Evolutionary conservation across 2,113 vertebrate species (phyloP).

Genomic region (Paradoxurus hermaphroditus): DNA sequence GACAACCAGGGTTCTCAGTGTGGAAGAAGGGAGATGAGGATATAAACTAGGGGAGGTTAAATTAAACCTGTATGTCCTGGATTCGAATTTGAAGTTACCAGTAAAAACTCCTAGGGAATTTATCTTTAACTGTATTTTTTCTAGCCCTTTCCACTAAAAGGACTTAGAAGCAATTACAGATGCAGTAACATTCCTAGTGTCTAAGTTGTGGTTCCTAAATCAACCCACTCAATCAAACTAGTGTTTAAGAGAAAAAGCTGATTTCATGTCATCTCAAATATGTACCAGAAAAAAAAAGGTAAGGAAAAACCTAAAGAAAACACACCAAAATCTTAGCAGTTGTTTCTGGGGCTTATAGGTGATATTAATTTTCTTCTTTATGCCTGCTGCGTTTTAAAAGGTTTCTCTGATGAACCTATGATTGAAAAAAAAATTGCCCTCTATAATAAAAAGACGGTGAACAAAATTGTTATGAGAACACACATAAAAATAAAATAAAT

Average conservation of each 20-base stretch:
- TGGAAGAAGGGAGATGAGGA: not conserved
- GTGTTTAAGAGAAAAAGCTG: not conserved
- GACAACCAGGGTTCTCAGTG: not conserved
- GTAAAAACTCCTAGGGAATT: not conserved
- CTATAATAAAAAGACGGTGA: not conserved
- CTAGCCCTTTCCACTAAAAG: not conserved
- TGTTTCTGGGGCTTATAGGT: not conserved
- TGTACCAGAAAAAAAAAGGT: not conserved
- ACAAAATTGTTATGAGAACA: not conserved
- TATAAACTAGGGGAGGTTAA: not conserved
- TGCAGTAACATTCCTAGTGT: not conserved
- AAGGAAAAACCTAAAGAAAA: conserved; percentile 3
- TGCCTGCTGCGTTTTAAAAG: not conserved
- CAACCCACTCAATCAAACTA: not conserved
- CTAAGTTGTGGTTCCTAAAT: not conserved
- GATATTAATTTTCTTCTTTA: conserved; percentile 8
- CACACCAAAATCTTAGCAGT: not conserved
- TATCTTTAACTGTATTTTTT: not conserved
- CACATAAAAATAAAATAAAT: not conserved
- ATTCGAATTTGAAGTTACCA: not conserved
- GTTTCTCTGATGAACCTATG: not conserved
- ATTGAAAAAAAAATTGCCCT: not conserved
- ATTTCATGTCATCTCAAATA: not conserved
- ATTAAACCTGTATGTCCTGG: not conserved
- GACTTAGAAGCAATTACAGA: not conserved